Evolutionary conservation across 2,888 invertebrate species (phyloP).

Genomic region (Criorhina ranunculi): DNA sequence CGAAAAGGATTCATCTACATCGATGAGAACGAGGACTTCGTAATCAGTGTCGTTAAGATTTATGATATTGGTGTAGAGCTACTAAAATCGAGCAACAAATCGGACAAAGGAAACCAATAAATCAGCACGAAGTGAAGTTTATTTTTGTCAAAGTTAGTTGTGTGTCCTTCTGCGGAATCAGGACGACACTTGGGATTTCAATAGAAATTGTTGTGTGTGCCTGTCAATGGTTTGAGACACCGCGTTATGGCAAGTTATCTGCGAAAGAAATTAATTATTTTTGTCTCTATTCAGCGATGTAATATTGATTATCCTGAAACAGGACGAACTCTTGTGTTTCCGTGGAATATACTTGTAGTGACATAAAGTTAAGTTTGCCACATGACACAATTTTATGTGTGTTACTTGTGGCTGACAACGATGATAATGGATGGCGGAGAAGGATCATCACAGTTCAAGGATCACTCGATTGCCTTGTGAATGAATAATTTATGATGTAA

Average conservation of each 20-base stretch:
- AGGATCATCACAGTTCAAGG: conserved; percentile 38
- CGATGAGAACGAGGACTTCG: conserved; percentile 54
- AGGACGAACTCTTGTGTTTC: background rate
- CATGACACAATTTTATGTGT: conserved; percentile 1
- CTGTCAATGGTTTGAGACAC: conserved; percentile 44
- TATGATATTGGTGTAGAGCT: conserved; percentile 63
- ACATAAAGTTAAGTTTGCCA: conserved; percentile 34
- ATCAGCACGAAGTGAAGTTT: conserved; percentile 67
- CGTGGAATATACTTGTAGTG: conserved; percentile 15
- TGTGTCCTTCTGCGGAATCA: background rate
- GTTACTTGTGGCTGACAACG: conserved; percentile 16
- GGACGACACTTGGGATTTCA: conserved; percentile 33
- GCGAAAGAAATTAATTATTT: conserved; percentile 62
- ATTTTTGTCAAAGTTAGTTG: conserved; percentile 54
- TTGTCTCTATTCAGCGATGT: conserved; percentile 40
- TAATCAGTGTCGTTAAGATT: conserved; percentile 74
- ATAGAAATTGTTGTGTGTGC: conserved; percentile 64
- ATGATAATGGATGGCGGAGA: conserved; percentile 40
- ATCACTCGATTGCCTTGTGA: conserved; percentile 55
- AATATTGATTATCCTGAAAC: conserved; percentile 55
- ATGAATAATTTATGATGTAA: conserved; percentile 54
- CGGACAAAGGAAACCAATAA: conserved; percentile 74
- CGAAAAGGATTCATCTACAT: conserved; percentile 47
- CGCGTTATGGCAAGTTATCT: conserved; percentile 56
- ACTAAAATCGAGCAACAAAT: conserved; percentile 37